A percentile compares a stretch with the other conserved stretches of the same genome.
Conservation (phyloP, 2,113 vertebrate species). For the Turnix velox region DNA sequence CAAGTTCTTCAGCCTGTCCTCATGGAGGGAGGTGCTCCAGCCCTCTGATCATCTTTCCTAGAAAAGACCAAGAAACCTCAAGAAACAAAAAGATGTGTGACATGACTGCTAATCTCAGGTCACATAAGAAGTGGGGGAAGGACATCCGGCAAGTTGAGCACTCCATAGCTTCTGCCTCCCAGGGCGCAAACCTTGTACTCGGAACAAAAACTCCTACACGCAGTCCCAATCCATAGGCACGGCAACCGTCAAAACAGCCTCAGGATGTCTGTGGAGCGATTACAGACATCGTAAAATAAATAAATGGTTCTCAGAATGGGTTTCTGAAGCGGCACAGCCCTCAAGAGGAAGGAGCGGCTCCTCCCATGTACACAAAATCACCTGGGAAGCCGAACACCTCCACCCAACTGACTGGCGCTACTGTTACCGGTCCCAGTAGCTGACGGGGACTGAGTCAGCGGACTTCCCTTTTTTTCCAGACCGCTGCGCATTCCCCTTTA, state of each 20-base stretch:
- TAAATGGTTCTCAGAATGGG: fast-evolving
- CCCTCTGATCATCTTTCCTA: too few relatives aligned
- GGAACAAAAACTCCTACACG: fast-evolving
- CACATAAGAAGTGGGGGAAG: fast-evolving
- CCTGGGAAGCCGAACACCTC: background rate
- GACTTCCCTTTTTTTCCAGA: background rate
- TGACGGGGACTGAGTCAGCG: fast-evolving
- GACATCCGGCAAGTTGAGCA: background rate
- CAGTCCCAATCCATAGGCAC: background rate
- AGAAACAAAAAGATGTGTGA: background rate
- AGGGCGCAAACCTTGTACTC: background rate
- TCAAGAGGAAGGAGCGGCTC: background rate
- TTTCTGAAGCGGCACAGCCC: background rate
- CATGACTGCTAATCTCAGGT: background rate
- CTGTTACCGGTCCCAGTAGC: fast-evolving
- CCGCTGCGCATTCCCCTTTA: background rate
- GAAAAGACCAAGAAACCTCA: background rate
- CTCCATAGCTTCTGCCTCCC: fast-evolving
- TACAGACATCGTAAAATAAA: background rate
- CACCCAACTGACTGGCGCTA: fast-evolving
- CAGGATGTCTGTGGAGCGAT: background rate
- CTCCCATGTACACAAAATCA: fast-evolving
- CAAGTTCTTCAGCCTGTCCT: too few relatives aligned
- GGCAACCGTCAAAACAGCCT: background rate
- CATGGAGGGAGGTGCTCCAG: too few relatives aligned